Evolutionary conservation across 2,888 invertebrate species (phyloP).

Genomic region (Parapristionchus giblindavisi): DNA sequence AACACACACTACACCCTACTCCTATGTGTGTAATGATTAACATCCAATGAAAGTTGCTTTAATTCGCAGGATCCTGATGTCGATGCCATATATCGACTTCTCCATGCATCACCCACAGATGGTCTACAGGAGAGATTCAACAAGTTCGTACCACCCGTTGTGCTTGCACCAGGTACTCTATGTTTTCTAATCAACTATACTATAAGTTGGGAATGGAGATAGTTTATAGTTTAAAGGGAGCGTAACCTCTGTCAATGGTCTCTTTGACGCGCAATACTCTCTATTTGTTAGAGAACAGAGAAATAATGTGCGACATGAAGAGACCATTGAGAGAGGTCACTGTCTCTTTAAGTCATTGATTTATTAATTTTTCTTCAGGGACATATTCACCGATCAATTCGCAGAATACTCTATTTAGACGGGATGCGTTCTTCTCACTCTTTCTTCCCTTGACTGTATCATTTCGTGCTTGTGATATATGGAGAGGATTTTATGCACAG

Average conservation of each 20-base stretch:
- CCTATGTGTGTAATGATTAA: too few species aligned
- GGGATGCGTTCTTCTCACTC: constrained; percentile 50
- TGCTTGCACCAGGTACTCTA: constrained; percentile 40
- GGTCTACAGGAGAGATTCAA: constrained; percentile 48
- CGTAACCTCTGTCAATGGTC: too few species aligned
- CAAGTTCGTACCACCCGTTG: constrained; percentile 48
- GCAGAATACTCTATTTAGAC: constrained; percentile 54
- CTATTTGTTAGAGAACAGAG: too few species aligned
- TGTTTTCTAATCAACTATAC: too few species aligned
- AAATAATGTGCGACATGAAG: too few species aligned
- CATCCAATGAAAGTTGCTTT: too few species aligned
- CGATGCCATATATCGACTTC: constrained; percentile 44
- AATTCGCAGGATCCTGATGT: constrained; percentile 39
- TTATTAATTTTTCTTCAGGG: constrained; percentile 31
- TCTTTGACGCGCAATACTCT: too few species aligned
- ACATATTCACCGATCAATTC: constrained; percentile 56
- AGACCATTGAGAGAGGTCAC: too few species aligned
- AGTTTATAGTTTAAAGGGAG: too few species aligned
- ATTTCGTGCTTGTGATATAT: constrained; percentile 50
- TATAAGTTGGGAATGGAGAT: too few species aligned
- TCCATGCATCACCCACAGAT: constrained; percentile 43
- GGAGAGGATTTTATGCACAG: constrained; percentile 50
- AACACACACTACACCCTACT: too few species aligned
- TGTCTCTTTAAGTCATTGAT: too few species aligned
- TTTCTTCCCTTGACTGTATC: constrained; percentile 53